A percentile compares a stretch with the other conserved stretches of the same genome.
phyloP scores from a whole-genome alignment of 2,113 vertebrate species.

The Notothenia rossii region DNA sequence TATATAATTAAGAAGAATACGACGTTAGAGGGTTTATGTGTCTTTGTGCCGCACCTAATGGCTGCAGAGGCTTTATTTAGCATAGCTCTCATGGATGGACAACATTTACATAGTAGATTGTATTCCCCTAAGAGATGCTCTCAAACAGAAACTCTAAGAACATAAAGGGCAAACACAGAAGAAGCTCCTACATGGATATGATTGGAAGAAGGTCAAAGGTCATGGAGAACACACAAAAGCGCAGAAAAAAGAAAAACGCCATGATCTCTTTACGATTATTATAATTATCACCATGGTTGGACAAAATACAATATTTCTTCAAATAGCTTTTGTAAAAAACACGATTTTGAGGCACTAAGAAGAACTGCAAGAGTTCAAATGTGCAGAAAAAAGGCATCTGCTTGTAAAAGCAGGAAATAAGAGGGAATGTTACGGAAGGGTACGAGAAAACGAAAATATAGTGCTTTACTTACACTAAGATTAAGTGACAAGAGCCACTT shows the following conservation, averaged over 20 bases:
- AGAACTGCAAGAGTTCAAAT: too few relatives aligned
- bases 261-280: too few relatives aligned
- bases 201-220: constrained; percentile 33
- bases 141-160: neutral
- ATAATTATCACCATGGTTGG: too few relatives aligned
- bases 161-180: neutral
- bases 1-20: constrained; percentile 81
- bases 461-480: neutral
- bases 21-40: constrained; percentile 64
- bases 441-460: neutral
- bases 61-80: constrained; percentile 64
- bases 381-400: too few relatives aligned
- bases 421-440: too few relatives aligned
- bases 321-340: neutral
- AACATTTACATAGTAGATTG: constrained; percentile 65
- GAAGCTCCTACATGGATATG: neutral
- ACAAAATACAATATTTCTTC: neutral
- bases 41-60: constrained; percentile 74
- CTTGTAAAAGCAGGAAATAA: too few relatives aligned
- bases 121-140: constrained; percentile 10
- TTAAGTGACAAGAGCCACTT: too few relatives aligned
- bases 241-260: neutral
- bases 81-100: constrained; percentile 18
- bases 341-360: neutral
- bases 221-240: neutral